These are phyloP conservation scores for Achlya flavicornis DNA, from an alignment of 2,888 invertebrate species.

Conservation along the genomic window DNA sequence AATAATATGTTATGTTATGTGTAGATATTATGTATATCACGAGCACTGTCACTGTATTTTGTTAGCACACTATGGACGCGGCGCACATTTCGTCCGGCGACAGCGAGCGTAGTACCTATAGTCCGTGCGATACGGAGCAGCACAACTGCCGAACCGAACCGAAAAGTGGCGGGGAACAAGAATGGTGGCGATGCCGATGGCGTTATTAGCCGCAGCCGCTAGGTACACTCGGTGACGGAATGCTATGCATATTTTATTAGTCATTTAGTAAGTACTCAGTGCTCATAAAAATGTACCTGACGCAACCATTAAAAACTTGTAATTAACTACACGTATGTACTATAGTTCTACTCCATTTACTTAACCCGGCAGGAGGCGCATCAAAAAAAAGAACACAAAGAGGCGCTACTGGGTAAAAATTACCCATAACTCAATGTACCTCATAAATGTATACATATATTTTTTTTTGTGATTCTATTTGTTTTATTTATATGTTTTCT, in stretches of 20 bases:
- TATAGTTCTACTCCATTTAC: too few relatives aligned
- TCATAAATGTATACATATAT: too few relatives aligned
- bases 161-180: conserved; percentile 51
- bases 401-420: too few relatives aligned
- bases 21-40: conserved; percentile 43
- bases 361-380: too few relatives aligned
- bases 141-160: conserved; percentile 58
- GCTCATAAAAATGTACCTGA: neutral
- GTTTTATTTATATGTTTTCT: too few relatives aligned
- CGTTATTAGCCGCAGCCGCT: conserved; percentile 35
- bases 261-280: too few relatives aligned
- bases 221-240: conserved; percentile 48
- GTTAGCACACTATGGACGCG: conserved; percentile 66
- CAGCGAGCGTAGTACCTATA: conserved; percentile 59
- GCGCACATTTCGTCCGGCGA: conserved; percentile 63
- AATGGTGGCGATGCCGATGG: conserved; percentile 47
- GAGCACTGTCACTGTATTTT: conserved; percentile 68
- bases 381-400: too few relatives aligned
- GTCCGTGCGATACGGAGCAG: conserved; percentile 56
- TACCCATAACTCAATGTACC: too few relatives aligned
- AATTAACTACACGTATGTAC: too few relatives aligned
- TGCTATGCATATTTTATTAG: conserved; percentile 33
- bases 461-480: too few relatives aligned
- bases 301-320: neutral
- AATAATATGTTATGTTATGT: conserved; percentile 28